phyloP scores from a whole-genome alignment of 2,797 vertebrate species.

The Neoniphon sammara region DNA sequence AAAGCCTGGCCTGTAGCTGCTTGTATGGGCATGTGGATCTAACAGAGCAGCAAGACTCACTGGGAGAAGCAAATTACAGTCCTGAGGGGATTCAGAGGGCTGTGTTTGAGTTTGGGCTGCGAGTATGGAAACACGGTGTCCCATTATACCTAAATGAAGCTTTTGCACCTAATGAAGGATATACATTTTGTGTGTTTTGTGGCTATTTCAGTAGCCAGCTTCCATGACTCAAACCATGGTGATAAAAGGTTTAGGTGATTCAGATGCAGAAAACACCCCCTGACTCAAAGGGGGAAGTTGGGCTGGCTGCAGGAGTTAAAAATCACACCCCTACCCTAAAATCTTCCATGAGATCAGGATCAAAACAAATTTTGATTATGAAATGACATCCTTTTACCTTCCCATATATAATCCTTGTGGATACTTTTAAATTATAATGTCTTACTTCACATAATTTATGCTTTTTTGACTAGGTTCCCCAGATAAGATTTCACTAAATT shows the following conservation, averaged over 20 bases:
- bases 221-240: constrained; percentile 33
- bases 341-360: background rate
- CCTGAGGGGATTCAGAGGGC: constrained; percentile 37
- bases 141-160: background rate
- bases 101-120: constrained; percentile 8
- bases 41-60: constrained; percentile 1
- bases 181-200: background rate
- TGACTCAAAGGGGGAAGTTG: constrained; percentile 23
- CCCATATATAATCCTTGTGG: too few relatives aligned
- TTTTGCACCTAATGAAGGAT: background rate
- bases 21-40: constrained; percentile 63
- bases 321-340: background rate
- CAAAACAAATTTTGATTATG: too few relatives aligned
- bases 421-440: too few relatives aligned
- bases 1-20: constrained; percentile 35
- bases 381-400: too few relatives aligned
- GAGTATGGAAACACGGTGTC: background rate
- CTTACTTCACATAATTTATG: too few relatives aligned
- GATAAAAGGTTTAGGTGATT: constrained; percentile 16
- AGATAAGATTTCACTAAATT: too few relatives aligned
- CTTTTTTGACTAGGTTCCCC: too few relatives aligned
- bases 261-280: constrained; percentile 8
- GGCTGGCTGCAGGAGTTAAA: background rate
- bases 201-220: background rate
- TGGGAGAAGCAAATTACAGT: constrained; percentile 42